These are phyloP conservation scores for Drosophila baimaii DNA, from an alignment of 1,140 invertebrate species.

Conservation along the genomic window DNA sequence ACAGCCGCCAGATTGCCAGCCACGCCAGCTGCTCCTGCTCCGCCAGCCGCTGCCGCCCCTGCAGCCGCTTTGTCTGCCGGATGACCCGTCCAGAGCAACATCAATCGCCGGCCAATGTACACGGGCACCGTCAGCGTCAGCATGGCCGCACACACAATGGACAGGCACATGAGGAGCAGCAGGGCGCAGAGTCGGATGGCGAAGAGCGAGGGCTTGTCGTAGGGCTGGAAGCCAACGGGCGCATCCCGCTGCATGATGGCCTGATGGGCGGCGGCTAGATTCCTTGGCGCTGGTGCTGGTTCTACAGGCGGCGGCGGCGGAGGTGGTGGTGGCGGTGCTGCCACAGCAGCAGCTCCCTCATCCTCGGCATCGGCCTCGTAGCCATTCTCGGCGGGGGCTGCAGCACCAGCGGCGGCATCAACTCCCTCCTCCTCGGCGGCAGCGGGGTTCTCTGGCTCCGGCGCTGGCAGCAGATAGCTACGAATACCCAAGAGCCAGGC, in stretches of 20 bases:
- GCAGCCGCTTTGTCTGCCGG: conserved; percentile 43
- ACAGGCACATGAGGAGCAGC: conserved; percentile 92
- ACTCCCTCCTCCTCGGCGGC: conserved; percentile 80
- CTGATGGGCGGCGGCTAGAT: conserved; percentile 91
- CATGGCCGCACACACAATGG: conserved; percentile 88
- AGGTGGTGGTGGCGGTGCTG: conserved; percentile 58
- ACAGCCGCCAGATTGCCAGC: conserved; percentile 13
- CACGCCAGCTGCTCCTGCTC: conserved; percentile 10
- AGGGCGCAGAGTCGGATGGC: conserved; percentile 90
- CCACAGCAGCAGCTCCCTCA: conserved; percentile 16
- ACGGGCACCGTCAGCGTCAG: conserved; percentile 90
- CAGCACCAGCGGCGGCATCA: conserved; percentile 21
- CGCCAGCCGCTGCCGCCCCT: conserved; percentile 15
- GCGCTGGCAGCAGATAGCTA: conserved; percentile 93
- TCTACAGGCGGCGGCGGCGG: conserved; percentile 79
- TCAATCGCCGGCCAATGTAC: conserved; percentile 93
- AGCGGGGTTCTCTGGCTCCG: conserved; percentile 45
- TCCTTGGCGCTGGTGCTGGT: conserved; percentile 82
- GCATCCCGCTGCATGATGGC: conserved; percentile 91
- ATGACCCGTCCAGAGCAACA: conserved; percentile 90
- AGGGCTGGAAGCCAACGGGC: conserved; percentile 93
- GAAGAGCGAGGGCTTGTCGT: conserved; percentile 93
- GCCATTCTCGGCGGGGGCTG: neutral
- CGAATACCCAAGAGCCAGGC: conserved; percentile 94
- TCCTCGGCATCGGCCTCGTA: conserved; percentile 12